Percentiles rank a stretch among this genome's conserved stretches.
phyloP scores from a whole-genome alignment of 2,797 vertebrate genomes.

The Chelidonichthys spinosus region DNA sequence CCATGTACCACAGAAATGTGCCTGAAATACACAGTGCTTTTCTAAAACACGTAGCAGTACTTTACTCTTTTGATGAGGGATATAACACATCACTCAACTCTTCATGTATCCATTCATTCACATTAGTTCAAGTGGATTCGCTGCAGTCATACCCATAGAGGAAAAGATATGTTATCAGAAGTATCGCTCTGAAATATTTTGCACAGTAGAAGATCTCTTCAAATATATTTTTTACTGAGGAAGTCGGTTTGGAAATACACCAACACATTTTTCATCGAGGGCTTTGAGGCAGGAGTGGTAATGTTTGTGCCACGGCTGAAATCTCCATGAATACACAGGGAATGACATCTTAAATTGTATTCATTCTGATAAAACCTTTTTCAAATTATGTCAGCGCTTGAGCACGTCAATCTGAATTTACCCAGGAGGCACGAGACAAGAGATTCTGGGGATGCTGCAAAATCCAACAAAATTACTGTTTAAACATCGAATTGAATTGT shows the following conservation, averaged over 20 bases:
- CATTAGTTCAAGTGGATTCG: slow-evolving; percentile 74
- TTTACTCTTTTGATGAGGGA: slow-evolving; percentile 72
- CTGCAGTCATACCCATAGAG: slow-evolving; percentile 66
- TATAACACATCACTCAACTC: slow-evolving; percentile 67
- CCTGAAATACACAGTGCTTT: slow-evolving; percentile 63
- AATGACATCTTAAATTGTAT: slow-evolving; percentile 54
- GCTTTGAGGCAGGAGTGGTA: slow-evolving; percentile 57
- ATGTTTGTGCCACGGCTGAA: slow-evolving; percentile 54
- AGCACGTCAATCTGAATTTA: slow-evolving; percentile 57
- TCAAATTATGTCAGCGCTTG: slow-evolving; percentile 54
- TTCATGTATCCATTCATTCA: slow-evolving; percentile 74
- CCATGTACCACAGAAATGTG: slow-evolving; percentile 60
- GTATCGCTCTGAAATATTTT: slow-evolving; percentile 69
- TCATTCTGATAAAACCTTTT: slow-evolving; percentile 54
- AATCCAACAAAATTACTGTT: slow-evolving; percentile 44
- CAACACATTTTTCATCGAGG: slow-evolving; percentile 59
- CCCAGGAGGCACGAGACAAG: slow-evolving; percentile 14
- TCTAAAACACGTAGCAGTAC: slow-evolving; percentile 43
- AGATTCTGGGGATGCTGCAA: slow-evolving; percentile 38
- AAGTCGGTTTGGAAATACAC: slow-evolving; percentile 67
- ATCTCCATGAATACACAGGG: slow-evolving; percentile 43
- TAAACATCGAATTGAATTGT: slow-evolving; percentile 53
- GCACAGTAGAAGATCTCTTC: slow-evolving; percentile 62
- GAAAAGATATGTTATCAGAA: slow-evolving; percentile 75
- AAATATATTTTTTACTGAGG: slow-evolving; percentile 68